A percentile compares a stretch with the other conserved stretches of the same genome.
phyloP scores from a whole-genome alignment of 2,888 invertebrate species.

The Chaetoderma sp. region DNA sequence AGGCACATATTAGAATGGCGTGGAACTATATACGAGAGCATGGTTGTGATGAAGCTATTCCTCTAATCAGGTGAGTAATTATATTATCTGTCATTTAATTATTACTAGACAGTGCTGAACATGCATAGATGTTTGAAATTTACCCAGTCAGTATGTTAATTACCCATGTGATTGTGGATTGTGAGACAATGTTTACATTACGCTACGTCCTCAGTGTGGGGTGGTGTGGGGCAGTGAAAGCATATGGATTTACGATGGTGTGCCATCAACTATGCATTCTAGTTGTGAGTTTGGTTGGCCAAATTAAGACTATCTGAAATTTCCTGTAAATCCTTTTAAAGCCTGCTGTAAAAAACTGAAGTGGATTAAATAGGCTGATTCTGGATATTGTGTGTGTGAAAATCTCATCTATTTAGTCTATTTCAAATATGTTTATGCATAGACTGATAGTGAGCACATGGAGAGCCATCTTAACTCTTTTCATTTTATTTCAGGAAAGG shows the following conservation, averaged over 20 bases:
- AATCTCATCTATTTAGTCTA: background rate
- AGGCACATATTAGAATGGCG: conserved; percentile 66
- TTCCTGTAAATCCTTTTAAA: background rate
- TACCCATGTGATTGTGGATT: no score
- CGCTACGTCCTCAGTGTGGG: background rate
- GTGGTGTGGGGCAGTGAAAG: no score
- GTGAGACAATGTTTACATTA: background rate
- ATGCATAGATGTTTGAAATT: no score
- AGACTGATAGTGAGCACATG: background rate
- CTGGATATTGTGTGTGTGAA: background rate
- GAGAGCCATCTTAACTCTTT: background rate
- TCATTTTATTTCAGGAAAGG: conserved; percentile 51
- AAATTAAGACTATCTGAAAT: background rate
- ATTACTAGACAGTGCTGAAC: no score
- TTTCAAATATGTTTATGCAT: background rate
- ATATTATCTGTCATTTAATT: background rate
- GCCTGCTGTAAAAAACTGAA: background rate
- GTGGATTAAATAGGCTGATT: background rate
- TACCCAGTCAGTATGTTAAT: no score
- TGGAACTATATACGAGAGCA: conserved; percentile 64
- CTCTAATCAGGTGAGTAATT: conserved; percentile 53
- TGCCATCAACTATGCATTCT: no score
- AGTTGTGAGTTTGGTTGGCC: no score
- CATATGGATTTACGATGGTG: no score
- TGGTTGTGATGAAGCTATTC: conserved; percentile 59